Percentiles rank a stretch among this genome's conserved stretches.
Evolutionary conservation across 2,113 vertebrate species (phyloP).

Genomic region (Petrocephalus microphthalmus): DNA sequence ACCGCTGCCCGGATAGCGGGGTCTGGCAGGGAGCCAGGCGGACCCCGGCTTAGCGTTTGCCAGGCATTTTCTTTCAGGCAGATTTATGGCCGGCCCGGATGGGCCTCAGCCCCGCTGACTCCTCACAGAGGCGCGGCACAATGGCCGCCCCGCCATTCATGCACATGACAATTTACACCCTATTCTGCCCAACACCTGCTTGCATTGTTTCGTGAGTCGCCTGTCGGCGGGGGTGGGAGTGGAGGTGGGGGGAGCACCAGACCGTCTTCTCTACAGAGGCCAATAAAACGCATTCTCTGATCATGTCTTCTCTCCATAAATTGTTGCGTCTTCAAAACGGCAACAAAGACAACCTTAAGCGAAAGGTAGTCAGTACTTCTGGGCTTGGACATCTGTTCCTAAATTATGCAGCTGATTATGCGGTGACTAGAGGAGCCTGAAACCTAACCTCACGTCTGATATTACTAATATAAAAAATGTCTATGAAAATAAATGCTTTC

Average conservation of each 20-base stretch:
- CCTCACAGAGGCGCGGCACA: constrained; percentile 42
- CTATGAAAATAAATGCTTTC: neutral
- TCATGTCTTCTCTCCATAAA: neutral
- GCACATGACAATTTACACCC: constrained; percentile 53
- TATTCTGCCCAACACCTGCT: constrained; percentile 56
- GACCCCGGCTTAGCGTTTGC: neutral
- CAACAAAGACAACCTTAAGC: neutral
- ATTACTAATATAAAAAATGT: neutral
- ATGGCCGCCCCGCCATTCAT: constrained; percentile 54
- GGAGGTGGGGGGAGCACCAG: neutral
- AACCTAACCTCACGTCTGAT: neutral
- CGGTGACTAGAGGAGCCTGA: neutral
- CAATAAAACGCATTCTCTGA: neutral
- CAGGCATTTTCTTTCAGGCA: neutral
- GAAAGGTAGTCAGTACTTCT: neutral
- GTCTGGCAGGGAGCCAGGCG: neutral
- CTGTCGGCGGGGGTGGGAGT: constrained; percentile 28
- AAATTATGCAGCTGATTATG: neutral
- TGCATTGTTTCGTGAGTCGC: constrained; percentile 46
- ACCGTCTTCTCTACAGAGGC: neutral
- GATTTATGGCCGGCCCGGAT: neutral
- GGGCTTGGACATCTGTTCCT: neutral
- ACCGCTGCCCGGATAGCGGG: constrained; percentile 34
- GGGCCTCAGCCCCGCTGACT: neutral
- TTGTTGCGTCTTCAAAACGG: neutral